These are phyloP conservation scores for Antechinus stuartii DNA, from an alignment of 2,113 vertebrate species.

Conservation along the genomic window DNA sequence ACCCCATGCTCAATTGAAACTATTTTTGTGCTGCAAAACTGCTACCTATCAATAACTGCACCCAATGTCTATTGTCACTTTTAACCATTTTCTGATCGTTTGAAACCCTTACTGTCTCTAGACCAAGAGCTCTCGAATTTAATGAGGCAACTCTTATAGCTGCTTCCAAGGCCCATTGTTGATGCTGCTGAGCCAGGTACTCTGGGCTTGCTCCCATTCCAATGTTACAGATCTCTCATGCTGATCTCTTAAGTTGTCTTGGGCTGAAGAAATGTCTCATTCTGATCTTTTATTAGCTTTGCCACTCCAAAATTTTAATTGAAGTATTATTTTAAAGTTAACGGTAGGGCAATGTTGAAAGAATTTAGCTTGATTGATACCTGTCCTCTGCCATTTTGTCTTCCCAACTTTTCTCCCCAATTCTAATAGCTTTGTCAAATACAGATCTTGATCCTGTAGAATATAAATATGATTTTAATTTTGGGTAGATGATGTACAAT, in stretches of 20 bases:
- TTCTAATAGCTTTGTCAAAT: background rate
- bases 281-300: background rate
- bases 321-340: background rate
- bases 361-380: background rate
- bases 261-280: background rate
- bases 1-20: too few species aligned
- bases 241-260: background rate
- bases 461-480: background rate
- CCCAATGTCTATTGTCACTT: background rate
- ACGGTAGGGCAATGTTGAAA: too few species aligned
- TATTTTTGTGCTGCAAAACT: background rate
- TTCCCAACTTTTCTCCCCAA: background rate
- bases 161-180: too few species aligned
- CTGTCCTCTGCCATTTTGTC: background rate
- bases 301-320: background rate
- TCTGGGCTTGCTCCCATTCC: too few species aligned
- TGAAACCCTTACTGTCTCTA: background rate
- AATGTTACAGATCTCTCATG: background rate
- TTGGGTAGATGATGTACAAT: background rate
- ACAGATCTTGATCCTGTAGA: background rate
- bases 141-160: too few species aligned
- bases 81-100: background rate
- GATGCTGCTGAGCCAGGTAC: too few species aligned
- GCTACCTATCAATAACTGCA: background rate
- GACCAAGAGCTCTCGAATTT: too few species aligned